Conservation (phyloP, 2,113 vertebrate species). For the Pithys albifrons region DNA sequence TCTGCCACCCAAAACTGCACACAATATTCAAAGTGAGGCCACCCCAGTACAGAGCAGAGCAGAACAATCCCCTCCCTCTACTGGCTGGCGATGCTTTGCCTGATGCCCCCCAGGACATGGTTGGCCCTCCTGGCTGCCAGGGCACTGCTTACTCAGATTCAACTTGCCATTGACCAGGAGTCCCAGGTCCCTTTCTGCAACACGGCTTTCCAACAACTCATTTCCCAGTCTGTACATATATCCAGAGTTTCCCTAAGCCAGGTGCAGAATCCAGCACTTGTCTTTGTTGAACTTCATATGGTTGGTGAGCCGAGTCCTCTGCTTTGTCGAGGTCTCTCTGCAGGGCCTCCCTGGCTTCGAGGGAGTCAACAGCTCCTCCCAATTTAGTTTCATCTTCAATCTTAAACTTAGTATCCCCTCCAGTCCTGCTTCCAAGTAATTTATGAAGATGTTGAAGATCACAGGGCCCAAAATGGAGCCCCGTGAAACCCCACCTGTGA, state of each 20-base stretch:
- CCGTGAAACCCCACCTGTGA: not conserved
- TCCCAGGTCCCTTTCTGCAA: not conserved
- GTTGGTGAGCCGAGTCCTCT: not conserved
- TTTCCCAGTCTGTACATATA: not conserved
- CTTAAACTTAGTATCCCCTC: not conserved
- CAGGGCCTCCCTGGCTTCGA: not conserved
- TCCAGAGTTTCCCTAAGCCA: not conserved
- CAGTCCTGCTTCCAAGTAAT: not conserved
- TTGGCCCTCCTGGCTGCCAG: not conserved
- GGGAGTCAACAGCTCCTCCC: not conserved
- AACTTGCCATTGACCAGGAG: not conserved
- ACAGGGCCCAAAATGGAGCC: not conserved
- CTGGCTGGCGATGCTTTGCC: not conserved
- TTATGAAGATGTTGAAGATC: not conserved
- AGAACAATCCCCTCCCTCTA: not conserved
- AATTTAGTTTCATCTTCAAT: too few relatives aligned
- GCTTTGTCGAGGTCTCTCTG: too few relatives aligned
- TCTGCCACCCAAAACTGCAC: not conserved
- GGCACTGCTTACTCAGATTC: not conserved
- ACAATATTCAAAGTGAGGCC: rapidly evolving
- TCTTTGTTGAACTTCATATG: not conserved
- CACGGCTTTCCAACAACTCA: not conserved
- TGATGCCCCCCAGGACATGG: not conserved
- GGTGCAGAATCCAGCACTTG: not conserved
- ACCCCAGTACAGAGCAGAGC: not conserved